Evolutionary conservation across 2,113 vertebrate genomes (phyloP), one percentile per base, ranked within the genome.

Genomic region (Dicaeum eximium): DNA sequence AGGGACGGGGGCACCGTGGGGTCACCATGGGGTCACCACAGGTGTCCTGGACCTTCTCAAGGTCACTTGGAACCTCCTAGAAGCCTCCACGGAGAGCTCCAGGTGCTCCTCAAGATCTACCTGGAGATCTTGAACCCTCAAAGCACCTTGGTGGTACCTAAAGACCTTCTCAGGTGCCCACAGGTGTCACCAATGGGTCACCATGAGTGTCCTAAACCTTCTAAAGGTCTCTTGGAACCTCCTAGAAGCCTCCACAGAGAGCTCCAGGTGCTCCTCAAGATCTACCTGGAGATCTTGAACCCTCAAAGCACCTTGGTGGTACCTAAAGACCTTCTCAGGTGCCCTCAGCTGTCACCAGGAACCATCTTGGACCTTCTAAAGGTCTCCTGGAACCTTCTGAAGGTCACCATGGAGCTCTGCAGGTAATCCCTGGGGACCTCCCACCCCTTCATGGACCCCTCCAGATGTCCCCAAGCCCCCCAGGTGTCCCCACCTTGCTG

Each of bases 401-500:
- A n/a, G 16, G 22, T 42, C 37, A 25, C 69, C 37, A 18, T 5
- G 30, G 38, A 70, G 14, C 22, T 16, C 62, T 18, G 14, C 62
- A 45, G 30, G 31, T 50, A n/a, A 25, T 21, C 18, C 19, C 18
- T 42, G 38, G 23, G 5, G 33, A 57, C 33, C 33, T 57, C 22
- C 22, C 22, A 57, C 7, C 2, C 28, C 6, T 42, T 62, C 60
- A 30, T 42, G 28, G 38, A 38, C 38, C 38, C 38, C 38, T 38
- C 38, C 38, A 38, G 12, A 38, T 38, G 9, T 12, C 38, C 38
- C 38, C 38, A n/a, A n/a, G n/a, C n/a, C n/a, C n/a, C n/a, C n/a
- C n/a, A n/a, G n/a, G 19, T 64, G 60, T 2, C 12, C 3, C 13
- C 93, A 99, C 99, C 99, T 99, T 99, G 97, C 99, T 99, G 97